Evolutionary conservation across 2,797 vertebrate genomes (phyloP).

Genomic region (Protosalanx chinensis): DNA sequence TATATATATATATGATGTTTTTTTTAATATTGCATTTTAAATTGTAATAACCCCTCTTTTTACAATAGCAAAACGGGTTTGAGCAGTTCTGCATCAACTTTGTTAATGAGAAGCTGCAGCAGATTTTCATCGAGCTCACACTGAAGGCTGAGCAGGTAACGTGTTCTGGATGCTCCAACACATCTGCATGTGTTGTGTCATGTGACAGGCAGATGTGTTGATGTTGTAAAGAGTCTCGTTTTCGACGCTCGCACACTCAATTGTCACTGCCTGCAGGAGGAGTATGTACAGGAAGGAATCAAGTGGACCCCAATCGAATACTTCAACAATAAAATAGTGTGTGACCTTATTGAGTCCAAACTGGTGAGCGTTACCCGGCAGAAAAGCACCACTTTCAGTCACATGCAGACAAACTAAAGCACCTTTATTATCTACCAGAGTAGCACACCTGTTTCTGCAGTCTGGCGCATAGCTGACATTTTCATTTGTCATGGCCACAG

Average conservation of each 20-base stretch:
- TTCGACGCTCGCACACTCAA: too few relatives aligned
- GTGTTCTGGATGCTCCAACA: too few relatives aligned
- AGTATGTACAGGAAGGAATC: constrained; percentile 83
- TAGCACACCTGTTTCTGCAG: too few relatives aligned
- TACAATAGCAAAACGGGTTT: constrained; percentile 73
- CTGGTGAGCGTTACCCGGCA: constrained; percentile 65
- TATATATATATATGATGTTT: too few relatives aligned
- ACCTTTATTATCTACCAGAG: not conserved
- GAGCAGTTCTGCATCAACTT: constrained; percentile 87
- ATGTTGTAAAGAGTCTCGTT: too few relatives aligned
- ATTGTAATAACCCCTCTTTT: not conserved
- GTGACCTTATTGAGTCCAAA: constrained; percentile 85
- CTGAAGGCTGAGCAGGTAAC: constrained; percentile 82
- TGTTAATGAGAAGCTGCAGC: constrained; percentile 84
- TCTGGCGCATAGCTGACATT: too few relatives aligned
- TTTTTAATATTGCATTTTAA: not conserved
- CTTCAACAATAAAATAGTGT: constrained; percentile 85
- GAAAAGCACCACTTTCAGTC: not conserved
- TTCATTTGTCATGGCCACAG: constrained; percentile 44
- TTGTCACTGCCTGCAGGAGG: constrained; percentile 67
- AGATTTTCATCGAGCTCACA: constrained; percentile 83
- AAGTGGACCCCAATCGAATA: constrained; percentile 80
- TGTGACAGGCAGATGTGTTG: too few relatives aligned
- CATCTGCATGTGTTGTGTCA: too few relatives aligned
- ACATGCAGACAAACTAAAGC: not conserved